Conservation (phyloP, 2,113 vertebrate species). For the Hyperopisus bebe region DNA sequence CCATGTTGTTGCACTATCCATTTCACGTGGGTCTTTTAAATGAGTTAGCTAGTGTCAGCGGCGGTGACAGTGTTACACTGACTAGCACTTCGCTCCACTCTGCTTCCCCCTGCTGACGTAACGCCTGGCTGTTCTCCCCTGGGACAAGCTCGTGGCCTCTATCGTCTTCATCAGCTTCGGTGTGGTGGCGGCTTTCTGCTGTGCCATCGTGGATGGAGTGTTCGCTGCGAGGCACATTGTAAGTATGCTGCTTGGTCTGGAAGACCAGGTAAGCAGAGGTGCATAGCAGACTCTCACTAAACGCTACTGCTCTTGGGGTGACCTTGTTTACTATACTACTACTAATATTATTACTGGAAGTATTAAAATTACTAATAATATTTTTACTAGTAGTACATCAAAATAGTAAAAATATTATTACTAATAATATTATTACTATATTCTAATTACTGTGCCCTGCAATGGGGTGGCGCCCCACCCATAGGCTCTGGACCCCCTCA, state of each 20-base stretch:
- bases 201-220: conserved; percentile 93
- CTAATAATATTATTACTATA: not conserved
- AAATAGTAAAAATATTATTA: not conserved
- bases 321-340: not conserved
- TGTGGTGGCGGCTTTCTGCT: conserved; percentile 95
- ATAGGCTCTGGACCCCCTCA: not conserved
- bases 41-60: not conserved
- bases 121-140: conserved; percentile 22
- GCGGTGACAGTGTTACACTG: not conserved
- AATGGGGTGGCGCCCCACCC: not conserved
- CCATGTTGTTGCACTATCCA: not conserved
- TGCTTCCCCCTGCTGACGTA: not conserved
- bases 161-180: conserved; percentile 99
- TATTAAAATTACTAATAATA: not conserved
- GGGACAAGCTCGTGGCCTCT: conserved; percentile 84
- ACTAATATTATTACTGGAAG: not conserved
- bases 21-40: not conserved
- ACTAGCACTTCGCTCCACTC: not conserved
- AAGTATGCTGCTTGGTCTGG: conserved; percentile 47
- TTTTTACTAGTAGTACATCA: not conserved
- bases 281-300: not conserved
- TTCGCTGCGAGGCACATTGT: conserved; percentile 96
- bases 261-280: not conserved
- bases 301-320: not conserved
- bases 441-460: not conserved